phyloP scores from a whole-genome alignment of 2,797 vertebrate genomes.

The Muscicapa striata region DNA sequence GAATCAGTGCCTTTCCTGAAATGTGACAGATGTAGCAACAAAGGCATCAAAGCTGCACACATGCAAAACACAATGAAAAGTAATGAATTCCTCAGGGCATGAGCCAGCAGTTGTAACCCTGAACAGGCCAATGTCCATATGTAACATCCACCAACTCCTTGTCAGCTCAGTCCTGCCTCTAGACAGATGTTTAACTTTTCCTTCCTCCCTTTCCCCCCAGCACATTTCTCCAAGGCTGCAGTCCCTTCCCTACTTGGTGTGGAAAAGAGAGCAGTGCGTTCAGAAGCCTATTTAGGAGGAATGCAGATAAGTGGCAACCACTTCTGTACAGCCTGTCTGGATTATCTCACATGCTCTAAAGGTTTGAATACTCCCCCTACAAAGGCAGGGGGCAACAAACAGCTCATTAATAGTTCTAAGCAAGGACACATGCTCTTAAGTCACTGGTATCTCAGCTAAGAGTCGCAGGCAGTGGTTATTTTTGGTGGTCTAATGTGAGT shows the following conservation, averaged over 20 bases:
- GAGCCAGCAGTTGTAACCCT: not conserved
- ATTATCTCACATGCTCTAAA: constrained; percentile 55
- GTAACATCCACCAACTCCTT: not conserved
- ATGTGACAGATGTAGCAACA: not conserved
- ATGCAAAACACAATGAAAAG: constrained; percentile 2
- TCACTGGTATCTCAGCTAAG: constrained; percentile 13
- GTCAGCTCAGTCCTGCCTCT: not conserved
- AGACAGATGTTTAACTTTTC: not conserved
- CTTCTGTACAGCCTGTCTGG: constrained; percentile 38
- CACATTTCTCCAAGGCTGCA: not conserved
- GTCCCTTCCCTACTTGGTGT: constrained; percentile 68
- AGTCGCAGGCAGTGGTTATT: not conserved
- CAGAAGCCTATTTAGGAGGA: constrained; percentile 53
- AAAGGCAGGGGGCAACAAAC: constrained; percentile 21
- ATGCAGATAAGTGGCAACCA: constrained; percentile 63
- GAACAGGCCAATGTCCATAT: not conserved
- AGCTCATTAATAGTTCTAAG: constrained; percentile 42
- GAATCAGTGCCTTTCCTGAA: not conserved
- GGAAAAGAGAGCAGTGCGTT: constrained; percentile 45
- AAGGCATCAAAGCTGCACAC: not conserved
- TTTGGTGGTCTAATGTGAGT: not conserved
- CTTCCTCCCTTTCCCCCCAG: not conserved
- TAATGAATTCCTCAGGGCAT: not conserved
- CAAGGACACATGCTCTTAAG: constrained; percentile 8
- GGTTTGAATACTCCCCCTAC: not conserved